These are phyloP conservation scores for Pentalonia nigronervosa DNA, from an alignment of 1,140 invertebrate genomes.

Conservation along the genomic window DNA sequence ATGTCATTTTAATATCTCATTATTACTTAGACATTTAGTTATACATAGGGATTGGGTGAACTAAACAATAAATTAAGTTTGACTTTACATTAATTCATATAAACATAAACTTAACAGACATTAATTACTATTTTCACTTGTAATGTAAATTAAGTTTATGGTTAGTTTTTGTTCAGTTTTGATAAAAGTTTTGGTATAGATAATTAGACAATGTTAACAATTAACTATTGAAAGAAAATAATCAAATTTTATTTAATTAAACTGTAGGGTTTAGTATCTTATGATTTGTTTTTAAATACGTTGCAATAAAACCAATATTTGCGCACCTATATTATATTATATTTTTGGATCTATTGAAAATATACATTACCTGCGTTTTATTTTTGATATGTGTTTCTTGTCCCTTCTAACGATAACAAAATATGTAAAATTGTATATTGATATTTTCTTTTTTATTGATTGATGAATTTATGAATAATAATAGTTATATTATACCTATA, in stretches of 20 bases:
- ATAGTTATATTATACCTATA: constrained; percentile 5
- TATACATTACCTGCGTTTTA: not conserved
- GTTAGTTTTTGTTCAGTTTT: not conserved
- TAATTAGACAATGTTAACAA: not conserved
- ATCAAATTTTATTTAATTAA: not conserved
- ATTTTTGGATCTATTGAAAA: not conserved
- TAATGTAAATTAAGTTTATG: not conserved
- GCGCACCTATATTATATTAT: not conserved
- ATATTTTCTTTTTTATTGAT: not conserved
- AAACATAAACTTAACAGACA: not conserved
- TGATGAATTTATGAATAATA: not conserved
- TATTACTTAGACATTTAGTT: not conserved
- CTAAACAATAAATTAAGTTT: not conserved
- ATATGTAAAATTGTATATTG: not conserved
- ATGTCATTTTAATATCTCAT: not conserved
- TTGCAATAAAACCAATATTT: not conserved
- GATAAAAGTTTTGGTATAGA: not conserved
- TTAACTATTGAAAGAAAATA: not conserved
- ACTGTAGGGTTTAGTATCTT: not conserved
- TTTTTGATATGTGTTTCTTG: not conserved
- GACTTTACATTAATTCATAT: constrained; percentile 22
- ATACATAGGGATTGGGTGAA: not conserved
- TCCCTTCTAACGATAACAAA: not conserved
- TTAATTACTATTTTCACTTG: not conserved
- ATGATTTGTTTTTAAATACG: not conserved